phyloP scores from a whole-genome alignment of 2,888 invertebrate species.

The Clivina fossor region DNA sequence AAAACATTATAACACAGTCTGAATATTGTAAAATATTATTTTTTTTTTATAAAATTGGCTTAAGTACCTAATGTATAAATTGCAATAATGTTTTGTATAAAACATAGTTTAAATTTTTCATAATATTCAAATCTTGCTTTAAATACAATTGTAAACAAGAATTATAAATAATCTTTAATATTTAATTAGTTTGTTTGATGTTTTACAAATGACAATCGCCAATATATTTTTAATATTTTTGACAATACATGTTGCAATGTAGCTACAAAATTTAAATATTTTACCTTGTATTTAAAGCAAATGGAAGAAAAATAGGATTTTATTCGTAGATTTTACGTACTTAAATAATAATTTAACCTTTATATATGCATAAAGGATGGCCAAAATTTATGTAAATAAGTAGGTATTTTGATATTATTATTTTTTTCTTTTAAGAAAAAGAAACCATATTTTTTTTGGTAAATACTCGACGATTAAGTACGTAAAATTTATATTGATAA shows the following conservation, averaged over 20 bases:
- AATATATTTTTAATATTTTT: no score
- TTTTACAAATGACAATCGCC: no score
- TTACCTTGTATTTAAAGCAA: conserved; percentile 15
- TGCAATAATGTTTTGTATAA: conserved; percentile 34
- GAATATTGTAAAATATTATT: conserved; percentile 20
- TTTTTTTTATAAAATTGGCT: conserved; percentile 23
- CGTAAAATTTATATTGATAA: conserved; percentile 23
- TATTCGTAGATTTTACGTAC: conserved; percentile 21
- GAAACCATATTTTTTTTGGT: conserved; percentile 17
- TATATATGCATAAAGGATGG: conserved; percentile 9
- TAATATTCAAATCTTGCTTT: conserved; percentile 21
- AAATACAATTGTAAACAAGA: conserved; percentile 17
- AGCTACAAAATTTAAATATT: background rate
- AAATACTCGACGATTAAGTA: conserved; percentile 8
- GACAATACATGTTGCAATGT: background rate
- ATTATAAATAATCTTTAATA: no score
- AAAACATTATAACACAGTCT: conserved; percentile 23
- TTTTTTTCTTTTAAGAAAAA: conserved; percentile 1
- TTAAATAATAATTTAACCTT: conserved; percentile 9
- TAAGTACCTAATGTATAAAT: conserved; percentile 32
- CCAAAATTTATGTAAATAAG: conserved; percentile 19
- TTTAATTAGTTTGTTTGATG: no score
- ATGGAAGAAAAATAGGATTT: conserved; percentile 12
- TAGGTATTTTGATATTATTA: conserved; percentile 16
- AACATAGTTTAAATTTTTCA: conserved; percentile 16